Conservation (phyloP, 2,797 vertebrate species). For the Danio jaintianensis region DNA sequence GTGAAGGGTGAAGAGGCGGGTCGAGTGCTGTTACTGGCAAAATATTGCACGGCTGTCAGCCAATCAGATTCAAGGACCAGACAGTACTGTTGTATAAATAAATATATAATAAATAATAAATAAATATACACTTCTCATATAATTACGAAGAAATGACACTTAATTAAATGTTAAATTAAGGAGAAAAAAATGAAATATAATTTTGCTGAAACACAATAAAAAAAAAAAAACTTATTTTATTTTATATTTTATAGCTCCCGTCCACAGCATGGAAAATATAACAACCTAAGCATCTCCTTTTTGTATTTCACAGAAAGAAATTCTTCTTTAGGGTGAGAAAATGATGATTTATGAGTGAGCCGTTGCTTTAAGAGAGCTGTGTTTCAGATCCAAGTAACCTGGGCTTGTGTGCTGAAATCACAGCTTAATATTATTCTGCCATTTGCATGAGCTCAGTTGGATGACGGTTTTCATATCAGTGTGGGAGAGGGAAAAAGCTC, state of each 20-base stretch:
- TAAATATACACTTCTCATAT: no score
- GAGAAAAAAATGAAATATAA: no score
- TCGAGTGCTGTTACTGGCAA: no score
- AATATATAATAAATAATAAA: no score
- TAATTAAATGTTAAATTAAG: no score
- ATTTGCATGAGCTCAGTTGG: slow-evolving; percentile 19
- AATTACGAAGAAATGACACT: no score
- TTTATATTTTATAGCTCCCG: background rate
- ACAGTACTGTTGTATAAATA: no score
- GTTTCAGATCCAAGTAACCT: background rate
- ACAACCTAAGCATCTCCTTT: background rate
- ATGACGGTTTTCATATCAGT: slow-evolving; percentile 18
- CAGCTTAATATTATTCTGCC: background rate
- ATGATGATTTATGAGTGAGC: slow-evolving; percentile 2
- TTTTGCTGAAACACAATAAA: no score
- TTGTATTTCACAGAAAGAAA: background rate
- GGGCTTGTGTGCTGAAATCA: background rate
- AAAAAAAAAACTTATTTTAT: no score
- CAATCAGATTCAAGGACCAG: no score
- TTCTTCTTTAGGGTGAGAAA: background rate
- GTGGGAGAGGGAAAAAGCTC: background rate
- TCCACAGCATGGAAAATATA: background rate
- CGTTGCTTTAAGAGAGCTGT: background rate
- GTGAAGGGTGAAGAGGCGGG: no score
- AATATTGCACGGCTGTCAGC: no score